Percentiles rank a stretch among this genome's conserved stretches.
phyloP scores from a whole-genome alignment of 2,888 invertebrate species.

The Oxystoma pomonae region DNA sequence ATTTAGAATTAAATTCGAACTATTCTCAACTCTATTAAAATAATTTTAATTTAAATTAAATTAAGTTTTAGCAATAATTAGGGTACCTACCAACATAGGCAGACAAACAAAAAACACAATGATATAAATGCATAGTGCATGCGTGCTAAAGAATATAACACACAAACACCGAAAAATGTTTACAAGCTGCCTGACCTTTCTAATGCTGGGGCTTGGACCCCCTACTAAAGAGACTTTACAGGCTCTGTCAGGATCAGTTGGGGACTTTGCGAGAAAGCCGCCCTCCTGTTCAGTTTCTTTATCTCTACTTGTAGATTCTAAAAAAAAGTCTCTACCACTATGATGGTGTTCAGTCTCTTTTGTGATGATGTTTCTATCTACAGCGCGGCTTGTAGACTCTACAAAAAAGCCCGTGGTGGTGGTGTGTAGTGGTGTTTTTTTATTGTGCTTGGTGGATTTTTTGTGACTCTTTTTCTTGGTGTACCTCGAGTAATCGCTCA shows the following conservation, averaged over 20 bases:
- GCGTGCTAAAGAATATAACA: not conserved
- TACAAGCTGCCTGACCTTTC: not conserved
- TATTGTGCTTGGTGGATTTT: slow-evolving; percentile 9
- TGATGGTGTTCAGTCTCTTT: no score
- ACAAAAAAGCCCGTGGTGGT: not conserved
- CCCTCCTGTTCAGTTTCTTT: no score
- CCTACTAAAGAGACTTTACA: not conserved
- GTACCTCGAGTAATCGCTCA: slow-evolving; percentile 87
- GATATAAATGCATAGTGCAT: not conserved
- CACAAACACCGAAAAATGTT: not conserved
- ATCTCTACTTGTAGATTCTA: no score
- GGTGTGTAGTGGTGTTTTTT: not conserved
- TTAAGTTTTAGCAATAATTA: no score
- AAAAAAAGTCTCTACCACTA: no score
- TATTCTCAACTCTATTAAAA: no score
- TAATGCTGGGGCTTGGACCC: not conserved
- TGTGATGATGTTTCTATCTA: no score
- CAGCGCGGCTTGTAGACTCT: no score
- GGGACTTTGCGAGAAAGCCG: no score
- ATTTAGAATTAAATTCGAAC: no score
- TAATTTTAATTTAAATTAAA: no score
- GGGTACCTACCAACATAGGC: no score
- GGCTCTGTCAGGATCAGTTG: not conserved
- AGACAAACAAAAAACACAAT: not conserved
- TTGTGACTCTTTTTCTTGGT: slow-evolving; percentile 22